Evolutionary conservation across 2,113 vertebrate genomes (phyloP).

Genomic region (Corydoras sp.): DNA sequence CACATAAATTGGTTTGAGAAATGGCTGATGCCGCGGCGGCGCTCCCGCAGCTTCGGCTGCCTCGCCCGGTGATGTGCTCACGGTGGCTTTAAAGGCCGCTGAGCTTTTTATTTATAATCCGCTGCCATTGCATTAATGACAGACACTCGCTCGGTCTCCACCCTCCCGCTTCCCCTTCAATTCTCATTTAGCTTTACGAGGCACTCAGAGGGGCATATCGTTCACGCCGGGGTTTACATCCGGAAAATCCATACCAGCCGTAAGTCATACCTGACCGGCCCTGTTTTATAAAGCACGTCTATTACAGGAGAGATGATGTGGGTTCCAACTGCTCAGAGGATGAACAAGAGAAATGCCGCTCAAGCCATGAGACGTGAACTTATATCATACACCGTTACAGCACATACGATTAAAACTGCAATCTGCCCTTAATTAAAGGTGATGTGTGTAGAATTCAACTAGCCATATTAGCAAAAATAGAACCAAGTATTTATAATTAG

Average conservation of each 20-base stretch:
- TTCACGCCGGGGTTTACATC: conserved; percentile 40
- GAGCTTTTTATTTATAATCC: conserved; percentile 56
- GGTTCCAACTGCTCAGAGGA: too few relatives aligned
- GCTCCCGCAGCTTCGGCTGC: not conserved
- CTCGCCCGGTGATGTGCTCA: conserved; percentile 4
- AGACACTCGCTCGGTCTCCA: conserved; percentile 36
- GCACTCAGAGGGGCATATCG: conserved; percentile 52
- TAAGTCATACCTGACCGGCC: conserved; percentile 51
- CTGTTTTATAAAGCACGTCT: conserved; percentile 29
- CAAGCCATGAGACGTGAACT: too few relatives aligned
- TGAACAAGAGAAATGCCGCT: too few relatives aligned
- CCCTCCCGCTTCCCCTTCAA: conserved; percentile 55
- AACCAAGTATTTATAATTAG: too few relatives aligned
- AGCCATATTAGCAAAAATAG: too few relatives aligned
- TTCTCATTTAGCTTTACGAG: conserved; percentile 69
- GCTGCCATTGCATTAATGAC: conserved; percentile 58
- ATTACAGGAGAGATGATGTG: not conserved
- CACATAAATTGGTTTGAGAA: conserved; percentile 53
- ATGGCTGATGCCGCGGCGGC: conserved; percentile 31
- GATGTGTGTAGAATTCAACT: too few relatives aligned
- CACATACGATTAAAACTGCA: too few relatives aligned
- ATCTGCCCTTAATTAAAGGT: too few relatives aligned
- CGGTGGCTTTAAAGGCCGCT: conserved; percentile 42
- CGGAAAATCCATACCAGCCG: conserved; percentile 57
- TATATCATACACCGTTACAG: too few relatives aligned